These are phyloP conservation scores for Abscondita cerata DNA, from an alignment of 2,888 invertebrate species.

Conservation along the genomic window DNA sequence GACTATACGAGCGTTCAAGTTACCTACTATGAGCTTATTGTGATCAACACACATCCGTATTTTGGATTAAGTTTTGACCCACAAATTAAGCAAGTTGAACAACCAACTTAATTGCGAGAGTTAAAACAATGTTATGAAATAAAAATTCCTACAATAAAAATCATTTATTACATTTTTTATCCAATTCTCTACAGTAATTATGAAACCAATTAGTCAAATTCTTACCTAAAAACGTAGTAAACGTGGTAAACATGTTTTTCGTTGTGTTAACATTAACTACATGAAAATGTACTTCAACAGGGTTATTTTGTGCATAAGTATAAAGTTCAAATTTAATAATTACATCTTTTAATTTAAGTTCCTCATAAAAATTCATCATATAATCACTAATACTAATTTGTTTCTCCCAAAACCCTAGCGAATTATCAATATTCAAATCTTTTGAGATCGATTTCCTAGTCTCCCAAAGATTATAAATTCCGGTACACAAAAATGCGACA, in stretches of 20 bases:
- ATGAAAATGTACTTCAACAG: conserved; percentile 44
- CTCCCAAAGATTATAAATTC: conserved; percentile 52
- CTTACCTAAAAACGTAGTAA: conserved; percentile 45
- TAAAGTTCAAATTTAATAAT: conserved; percentile 52
- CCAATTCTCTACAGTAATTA: conserved; percentile 5
- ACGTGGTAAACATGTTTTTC: conserved; percentile 49
- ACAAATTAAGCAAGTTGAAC: no score
- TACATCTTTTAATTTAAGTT: conserved; percentile 31
- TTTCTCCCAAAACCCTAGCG: conserved; percentile 48
- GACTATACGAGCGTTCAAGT: no score
- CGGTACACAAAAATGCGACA: conserved; percentile 48
- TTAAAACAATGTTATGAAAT: no score
- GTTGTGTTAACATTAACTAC: conserved; percentile 47
- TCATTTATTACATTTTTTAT: conserved; percentile 2
- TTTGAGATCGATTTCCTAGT: conserved; percentile 48
- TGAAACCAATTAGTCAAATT: conserved; percentile 51
- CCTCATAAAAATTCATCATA: conserved; percentile 43
- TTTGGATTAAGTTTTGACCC: no score
- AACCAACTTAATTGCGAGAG: no score
- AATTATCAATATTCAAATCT: conserved; percentile 40
- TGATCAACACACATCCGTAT: no score
- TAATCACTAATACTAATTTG: conserved; percentile 54
- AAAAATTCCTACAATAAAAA: background rate
- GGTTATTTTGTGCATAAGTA: conserved; percentile 45
- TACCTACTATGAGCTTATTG: no score